Evolutionary conservation across 2,888 invertebrate species (phyloP), one percentile per base, ranked within the genome.

Genomic region (Sminthurinus aureus): DNA sequence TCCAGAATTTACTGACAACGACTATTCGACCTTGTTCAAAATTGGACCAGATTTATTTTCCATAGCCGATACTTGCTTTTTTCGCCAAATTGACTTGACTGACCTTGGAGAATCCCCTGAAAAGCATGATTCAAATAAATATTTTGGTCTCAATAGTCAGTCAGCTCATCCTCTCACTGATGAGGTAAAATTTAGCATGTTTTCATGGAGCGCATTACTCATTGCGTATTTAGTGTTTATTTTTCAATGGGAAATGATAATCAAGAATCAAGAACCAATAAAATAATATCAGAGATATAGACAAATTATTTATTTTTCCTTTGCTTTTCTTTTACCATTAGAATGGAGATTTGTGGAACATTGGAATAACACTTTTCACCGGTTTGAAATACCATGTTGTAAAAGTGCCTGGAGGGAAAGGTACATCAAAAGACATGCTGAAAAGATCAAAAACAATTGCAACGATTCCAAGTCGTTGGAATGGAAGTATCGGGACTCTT

Each of bases 81-180:
- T 92, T 83, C 90, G 91, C 81, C 89, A 89, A 82, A 88, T 85
- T 20, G 81, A 81, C 80, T 50, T 51, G 22, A 8, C 22, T 3
- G 24, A 50, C 0, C 51, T 84, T 11, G 84, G 79, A 8, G n/a
- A 77, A 18, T 82, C 81, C n/a, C 67, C 75, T 2, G 90, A 89
- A 76, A 89, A 89, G 66, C 84, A 84, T 50, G 88, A 88, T 69
- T 83, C 86, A 9, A 87, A 87, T 51, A 86, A 88, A 78, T 83
- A 89, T 13, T 87, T 91, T 58, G 89, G 90, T 0, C 89, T 91
- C 15, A 90, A 91, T 85, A 86, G 91, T 38, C 89, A 90, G 2
- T 90, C 91, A 13, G 91, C 91, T 11, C 92, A 92, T 85, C 91
- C 91, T 0, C 89, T n/a, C n/a, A n/a, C n/a, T n/a, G n/a, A n/a